A percentile compares a stretch with the other conserved stretches of the same genome.
Conservation (phyloP, 2,113 vertebrate species). For the Lasiurus cinereus region DNA sequence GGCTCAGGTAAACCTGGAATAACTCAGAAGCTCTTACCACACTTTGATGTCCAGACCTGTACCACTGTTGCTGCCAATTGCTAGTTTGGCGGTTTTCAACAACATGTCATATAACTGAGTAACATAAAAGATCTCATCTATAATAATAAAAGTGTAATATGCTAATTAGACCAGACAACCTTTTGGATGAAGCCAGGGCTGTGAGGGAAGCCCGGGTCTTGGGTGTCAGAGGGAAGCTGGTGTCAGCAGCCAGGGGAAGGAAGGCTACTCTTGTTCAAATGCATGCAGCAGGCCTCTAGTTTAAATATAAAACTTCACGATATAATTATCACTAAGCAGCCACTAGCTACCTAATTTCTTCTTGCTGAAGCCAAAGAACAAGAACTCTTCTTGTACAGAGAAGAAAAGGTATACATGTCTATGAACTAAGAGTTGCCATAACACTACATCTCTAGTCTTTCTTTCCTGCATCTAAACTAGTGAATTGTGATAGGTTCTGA, state of each 20-base stretch:
- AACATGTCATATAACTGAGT: background rate
- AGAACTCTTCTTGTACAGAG: background rate
- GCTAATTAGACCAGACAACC: no score
- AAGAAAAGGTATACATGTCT: background rate
- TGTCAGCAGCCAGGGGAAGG: no score
- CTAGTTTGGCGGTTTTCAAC: background rate
- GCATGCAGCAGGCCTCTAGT: background rate
- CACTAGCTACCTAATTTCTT: background rate
- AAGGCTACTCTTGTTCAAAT: no score
- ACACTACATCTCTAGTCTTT: background rate
- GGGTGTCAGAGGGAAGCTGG: no score
- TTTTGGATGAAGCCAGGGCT: no score
- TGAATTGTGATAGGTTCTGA: background rate
- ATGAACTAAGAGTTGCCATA: background rate
- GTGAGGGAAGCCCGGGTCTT: no score
- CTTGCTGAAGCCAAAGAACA: background rate
- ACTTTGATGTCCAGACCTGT: background rate
- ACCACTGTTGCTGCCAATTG: background rate
- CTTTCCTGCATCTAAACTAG: background rate
- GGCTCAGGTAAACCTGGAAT: background rate
- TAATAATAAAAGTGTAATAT: no score
- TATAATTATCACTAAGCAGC: background rate
- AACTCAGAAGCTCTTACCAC: background rate
- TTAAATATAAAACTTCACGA: conserved; percentile 32
- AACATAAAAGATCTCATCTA: background rate